phyloP scores from a whole-genome alignment of 2,888 invertebrate genomes.

The Aspidiotus destructor region DNA sequence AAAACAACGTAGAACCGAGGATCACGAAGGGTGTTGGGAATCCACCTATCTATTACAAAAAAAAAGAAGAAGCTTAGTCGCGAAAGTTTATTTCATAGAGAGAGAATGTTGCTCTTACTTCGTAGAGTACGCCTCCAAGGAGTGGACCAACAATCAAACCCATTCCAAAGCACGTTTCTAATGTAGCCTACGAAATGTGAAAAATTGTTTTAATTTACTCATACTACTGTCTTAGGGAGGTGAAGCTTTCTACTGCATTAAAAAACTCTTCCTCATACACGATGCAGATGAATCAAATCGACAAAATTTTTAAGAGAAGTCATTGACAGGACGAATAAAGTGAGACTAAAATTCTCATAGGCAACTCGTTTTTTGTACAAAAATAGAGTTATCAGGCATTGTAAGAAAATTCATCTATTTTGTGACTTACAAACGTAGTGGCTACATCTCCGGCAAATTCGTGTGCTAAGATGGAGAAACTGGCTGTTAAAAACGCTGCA shows the following conservation, averaged over 20 bases:
- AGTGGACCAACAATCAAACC: conserved; percentile 84
- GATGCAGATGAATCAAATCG: no score
- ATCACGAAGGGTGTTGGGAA: conserved; percentile 72
- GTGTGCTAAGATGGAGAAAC: conserved; percentile 76
- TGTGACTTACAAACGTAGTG: conserved; percentile 65
- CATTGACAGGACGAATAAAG: no score
- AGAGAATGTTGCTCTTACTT: conserved; percentile 41
- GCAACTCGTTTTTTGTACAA: no score
- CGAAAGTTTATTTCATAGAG: neutral
- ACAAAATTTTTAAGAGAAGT: no score
- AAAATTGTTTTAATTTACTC: neutral
- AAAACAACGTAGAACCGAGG: conserved; percentile 61
- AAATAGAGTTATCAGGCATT: no score
- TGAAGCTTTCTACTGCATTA: no score
- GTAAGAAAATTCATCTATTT: neutral
- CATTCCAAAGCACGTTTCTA: conserved; percentile 79
- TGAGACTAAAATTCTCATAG: no score
- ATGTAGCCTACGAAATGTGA: conserved; percentile 52
- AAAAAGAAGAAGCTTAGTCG: neutral
- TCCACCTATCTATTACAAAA: conserved; percentile 52
- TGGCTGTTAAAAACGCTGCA: conserved; percentile 74
- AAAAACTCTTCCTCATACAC: no score
- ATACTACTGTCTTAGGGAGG: no score
- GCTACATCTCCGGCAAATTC: conserved; percentile 79
- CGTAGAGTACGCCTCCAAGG: conserved; percentile 74